Conservation (phyloP, 2,113 vertebrate species). For the Ibidorhyncha struthersii region DNA sequence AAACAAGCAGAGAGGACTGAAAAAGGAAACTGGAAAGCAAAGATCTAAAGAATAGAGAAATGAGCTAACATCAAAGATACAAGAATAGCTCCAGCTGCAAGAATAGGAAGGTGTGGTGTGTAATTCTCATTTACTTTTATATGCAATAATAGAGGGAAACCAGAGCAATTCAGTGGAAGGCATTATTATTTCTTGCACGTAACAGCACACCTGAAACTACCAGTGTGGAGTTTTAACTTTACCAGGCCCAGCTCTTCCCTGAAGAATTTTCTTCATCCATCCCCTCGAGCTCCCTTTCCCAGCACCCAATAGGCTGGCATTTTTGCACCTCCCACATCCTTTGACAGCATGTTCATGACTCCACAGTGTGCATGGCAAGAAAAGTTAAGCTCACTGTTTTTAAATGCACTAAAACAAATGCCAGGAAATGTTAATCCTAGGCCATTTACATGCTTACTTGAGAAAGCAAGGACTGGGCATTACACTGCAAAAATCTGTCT, state of each 20-base stretch:
- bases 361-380: background rate
- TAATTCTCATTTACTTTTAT: background rate
- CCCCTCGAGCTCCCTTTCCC: background rate
- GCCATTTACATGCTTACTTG: background rate
- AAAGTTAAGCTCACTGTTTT: background rate
- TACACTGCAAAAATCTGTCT: background rate
- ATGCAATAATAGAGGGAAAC: background rate
- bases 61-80: background rate
- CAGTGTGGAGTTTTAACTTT: background rate
- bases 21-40: background rate
- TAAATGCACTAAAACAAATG: background rate
- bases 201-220: background rate
- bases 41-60: background rate
- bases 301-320: background rate
- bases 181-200: background rate
- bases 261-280: background rate
- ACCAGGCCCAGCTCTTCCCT: background rate
- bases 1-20: background rate
- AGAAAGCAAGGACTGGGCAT: background rate
- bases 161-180: background rate
- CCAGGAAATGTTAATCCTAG: background rate
- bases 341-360: background rate
- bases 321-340: background rate
- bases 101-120: background rate
- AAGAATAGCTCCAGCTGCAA: background rate